Conservation (phyloP, 2,888 invertebrate genomes). For the Arge pagana region DNA sequence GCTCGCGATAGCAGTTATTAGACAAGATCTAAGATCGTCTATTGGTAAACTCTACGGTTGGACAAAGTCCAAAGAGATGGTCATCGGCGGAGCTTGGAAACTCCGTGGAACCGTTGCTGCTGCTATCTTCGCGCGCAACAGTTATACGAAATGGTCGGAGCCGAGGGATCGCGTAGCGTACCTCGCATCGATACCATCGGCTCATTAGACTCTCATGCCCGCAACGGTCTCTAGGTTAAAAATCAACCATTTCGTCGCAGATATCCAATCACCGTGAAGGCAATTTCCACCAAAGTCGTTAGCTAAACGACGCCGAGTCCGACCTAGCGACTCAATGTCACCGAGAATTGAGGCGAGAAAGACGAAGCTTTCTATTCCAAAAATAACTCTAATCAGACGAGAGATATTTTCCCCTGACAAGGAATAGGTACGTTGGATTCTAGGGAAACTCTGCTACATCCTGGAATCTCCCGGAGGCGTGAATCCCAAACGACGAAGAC, state of each 20-base stretch:
- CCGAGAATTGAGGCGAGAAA: neutral
- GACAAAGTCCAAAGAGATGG: too few species aligned
- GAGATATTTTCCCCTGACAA: too few species aligned
- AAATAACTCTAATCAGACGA: neutral
- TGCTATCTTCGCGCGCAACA: neutral
- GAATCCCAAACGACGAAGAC: too few species aligned
- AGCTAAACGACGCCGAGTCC: conserved; percentile 21
- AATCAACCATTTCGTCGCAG: conserved; percentile 16
- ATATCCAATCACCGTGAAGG: conserved; percentile 30
- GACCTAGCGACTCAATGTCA: conserved; percentile 19
- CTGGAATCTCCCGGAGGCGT: too few species aligned
- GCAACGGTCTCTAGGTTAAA: neutral
- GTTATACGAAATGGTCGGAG: too few species aligned
- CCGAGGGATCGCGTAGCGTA: too few species aligned
- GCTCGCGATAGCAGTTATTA: conserved; percentile 26
- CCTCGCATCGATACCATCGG: conserved; percentile 34
- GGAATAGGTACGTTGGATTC: too few species aligned
- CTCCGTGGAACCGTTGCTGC: neutral
- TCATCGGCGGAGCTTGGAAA: neutral
- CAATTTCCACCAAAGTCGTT: conserved; percentile 26
- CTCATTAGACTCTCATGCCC: conserved; percentile 34
- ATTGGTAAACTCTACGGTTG: too few species aligned
- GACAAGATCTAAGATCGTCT: conserved; percentile 17
- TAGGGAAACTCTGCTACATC: too few species aligned
- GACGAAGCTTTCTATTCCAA: conserved; percentile 1